Conservation (phyloP, 2,113 vertebrate species). For the Oreotrochilus melanogaster region DNA sequence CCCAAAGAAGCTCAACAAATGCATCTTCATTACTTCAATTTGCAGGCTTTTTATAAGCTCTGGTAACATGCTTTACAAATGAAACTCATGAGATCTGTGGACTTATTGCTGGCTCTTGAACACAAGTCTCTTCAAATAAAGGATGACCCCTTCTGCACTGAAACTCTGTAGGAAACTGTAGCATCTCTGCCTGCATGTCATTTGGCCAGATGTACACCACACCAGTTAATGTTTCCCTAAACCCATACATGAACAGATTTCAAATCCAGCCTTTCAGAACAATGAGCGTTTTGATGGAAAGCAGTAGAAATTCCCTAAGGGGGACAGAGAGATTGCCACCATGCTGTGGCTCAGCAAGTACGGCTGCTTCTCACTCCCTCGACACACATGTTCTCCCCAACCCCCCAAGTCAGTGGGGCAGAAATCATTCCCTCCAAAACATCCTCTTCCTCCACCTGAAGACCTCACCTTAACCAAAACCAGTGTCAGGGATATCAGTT, state of each 20-base stretch:
- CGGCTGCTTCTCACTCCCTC: neutral
- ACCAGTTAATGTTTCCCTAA: neutral
- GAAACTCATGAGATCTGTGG: neutral
- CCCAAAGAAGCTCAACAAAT: neutral
- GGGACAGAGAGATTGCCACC: neutral
- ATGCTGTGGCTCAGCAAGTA: neutral
- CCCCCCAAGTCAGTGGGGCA: neutral
- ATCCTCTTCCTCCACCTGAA: neutral
- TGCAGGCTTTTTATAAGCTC: neutral
- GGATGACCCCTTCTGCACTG: neutral
- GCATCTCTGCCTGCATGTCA: neutral
- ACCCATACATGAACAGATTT: neutral
- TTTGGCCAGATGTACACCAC: conserved; percentile 24
- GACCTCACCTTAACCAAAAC: neutral
- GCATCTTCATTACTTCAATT: neutral
- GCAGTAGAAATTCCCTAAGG: neutral
- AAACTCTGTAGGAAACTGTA: neutral
- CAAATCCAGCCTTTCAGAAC: neutral
- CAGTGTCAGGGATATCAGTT: neutral
- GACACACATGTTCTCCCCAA: neutral
- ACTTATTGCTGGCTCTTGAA: neutral
- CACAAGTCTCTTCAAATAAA: neutral
- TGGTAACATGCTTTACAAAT: neutral
- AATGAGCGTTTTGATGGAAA: neutral
- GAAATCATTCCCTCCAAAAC: neutral